Percentiles rank a stretch among this genome's conserved stretches.
These are phyloP conservation scores for Drosophila equinoxialis DNA, from an alignment of 1,140 invertebrate species.

Conservation along the genomic window DNA sequence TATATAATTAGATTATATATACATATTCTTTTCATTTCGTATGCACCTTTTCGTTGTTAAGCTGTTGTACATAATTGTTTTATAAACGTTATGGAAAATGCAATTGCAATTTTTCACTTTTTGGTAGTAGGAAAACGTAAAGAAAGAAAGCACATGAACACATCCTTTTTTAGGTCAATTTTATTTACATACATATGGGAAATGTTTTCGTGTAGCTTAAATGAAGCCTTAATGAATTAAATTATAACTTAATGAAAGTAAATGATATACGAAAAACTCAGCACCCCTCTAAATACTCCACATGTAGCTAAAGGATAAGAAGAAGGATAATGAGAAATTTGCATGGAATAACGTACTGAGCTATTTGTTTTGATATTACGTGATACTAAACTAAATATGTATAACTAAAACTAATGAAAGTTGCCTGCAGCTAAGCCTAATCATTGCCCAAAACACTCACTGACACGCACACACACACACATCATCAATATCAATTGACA, in stretches of 20 bases:
- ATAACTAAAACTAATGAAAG: conserved; percentile 52
- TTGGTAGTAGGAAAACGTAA: not conserved
- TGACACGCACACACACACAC: conserved; percentile 25
- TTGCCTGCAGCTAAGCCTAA: conserved; percentile 59
- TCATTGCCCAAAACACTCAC: conserved; percentile 23
- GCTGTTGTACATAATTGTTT: conserved; percentile 60
- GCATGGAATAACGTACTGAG: conserved; percentile 54
- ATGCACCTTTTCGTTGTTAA: conserved; percentile 62
- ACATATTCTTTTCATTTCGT: conserved; percentile 44
- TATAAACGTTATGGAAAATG: conserved; percentile 1
- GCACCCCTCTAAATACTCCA: conserved; percentile 10
- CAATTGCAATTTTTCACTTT: conserved; percentile 27
- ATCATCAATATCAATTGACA: conserved; percentile 27
- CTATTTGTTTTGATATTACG: conserved; percentile 76
- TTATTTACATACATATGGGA: conserved; percentile 54
- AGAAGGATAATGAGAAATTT: conserved; percentile 1
- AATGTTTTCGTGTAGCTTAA: conserved; percentile 31
- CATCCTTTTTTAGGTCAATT: conserved; percentile 61
- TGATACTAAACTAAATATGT: conserved; percentile 73
- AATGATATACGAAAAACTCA: conserved; percentile 15
- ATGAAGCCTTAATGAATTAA: conserved; percentile 5
- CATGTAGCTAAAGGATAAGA: conserved; percentile 52
- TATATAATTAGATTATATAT: not conserved
- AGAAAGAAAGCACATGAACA: conserved; percentile 17
- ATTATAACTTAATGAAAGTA: not conserved